phyloP scores from a whole-genome alignment of 1,140 invertebrate species.

The Tribolium castaneum region DNA sequence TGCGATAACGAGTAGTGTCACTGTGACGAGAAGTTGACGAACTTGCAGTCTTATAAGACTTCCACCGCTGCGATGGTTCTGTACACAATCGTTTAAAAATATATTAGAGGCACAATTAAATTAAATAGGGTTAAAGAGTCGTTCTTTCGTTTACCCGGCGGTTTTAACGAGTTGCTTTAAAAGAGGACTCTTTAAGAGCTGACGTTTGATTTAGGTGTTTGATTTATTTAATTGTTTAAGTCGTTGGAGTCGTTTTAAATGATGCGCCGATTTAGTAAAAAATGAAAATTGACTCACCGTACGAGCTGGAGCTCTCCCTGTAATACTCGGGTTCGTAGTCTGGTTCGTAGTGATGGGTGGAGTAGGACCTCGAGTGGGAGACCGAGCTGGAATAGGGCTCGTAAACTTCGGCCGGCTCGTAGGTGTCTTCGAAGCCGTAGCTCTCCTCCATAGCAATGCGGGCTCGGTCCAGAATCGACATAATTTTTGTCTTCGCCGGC shows the following conservation, averaged over 20 bases:
- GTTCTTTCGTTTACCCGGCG: slow-evolving; percentile 28
- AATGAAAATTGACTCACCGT: slow-evolving; percentile 51
- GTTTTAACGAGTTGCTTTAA: slow-evolving; percentile 22
- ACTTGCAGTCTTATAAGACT: slow-evolving; percentile 51
- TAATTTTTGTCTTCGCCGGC: slow-evolving; percentile 80
- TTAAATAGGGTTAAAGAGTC: slow-evolving; percentile 37
- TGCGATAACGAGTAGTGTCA: slow-evolving; percentile 51
- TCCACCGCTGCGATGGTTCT: slow-evolving; percentile 54
- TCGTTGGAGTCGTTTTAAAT: slow-evolving; percentile 12
- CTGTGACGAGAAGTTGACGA: slow-evolving; percentile 50
- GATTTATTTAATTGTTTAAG: slow-evolving; percentile 4
- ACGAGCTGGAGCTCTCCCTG: slow-evolving; percentile 50
- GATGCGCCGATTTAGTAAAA: background rate
- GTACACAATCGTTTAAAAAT: slow-evolving; percentile 49
- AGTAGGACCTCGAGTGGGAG: slow-evolving; percentile 46
- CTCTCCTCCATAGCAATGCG: slow-evolving; percentile 82
- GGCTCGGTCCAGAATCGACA: slow-evolving; percentile 84
- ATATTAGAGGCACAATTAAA: slow-evolving; percentile 37
- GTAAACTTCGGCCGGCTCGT: slow-evolving; percentile 52
- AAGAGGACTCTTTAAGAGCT: slow-evolving; percentile 41
- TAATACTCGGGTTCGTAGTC: slow-evolving; percentile 57
- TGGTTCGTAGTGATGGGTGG: slow-evolving; percentile 50
- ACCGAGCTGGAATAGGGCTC: slow-evolving; percentile 44
- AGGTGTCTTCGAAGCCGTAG: slow-evolving; percentile 68
- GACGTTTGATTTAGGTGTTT: slow-evolving; percentile 10